Percentiles rank a stretch among this genome's conserved stretches.
phyloP scores from a whole-genome alignment of 1,140 invertebrate species.

The Marisa cornuarietis region DNA sequence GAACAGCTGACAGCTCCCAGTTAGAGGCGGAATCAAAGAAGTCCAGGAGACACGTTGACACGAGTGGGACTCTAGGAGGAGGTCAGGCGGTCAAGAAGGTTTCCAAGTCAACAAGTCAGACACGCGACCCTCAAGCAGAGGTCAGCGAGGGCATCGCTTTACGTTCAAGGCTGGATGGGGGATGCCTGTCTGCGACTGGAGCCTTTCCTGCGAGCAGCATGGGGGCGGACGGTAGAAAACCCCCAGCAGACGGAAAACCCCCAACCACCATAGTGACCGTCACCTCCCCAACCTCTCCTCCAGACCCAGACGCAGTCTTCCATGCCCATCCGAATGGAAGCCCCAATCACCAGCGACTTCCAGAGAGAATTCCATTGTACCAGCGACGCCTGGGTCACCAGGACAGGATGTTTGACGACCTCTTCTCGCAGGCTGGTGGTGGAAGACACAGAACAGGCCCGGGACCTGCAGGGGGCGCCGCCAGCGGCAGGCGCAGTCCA shows the following conservation, averaged over 20 bases:
- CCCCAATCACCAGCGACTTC: too few species aligned
- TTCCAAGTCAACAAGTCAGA: too few species aligned
- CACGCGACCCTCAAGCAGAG: too few species aligned
- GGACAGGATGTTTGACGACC: constrained; percentile 18
- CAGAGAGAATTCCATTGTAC: too few species aligned
- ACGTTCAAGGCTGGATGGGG: constrained; percentile 7
- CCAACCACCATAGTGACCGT: constrained; percentile 21
- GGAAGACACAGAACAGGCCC: too few species aligned
- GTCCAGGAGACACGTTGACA: too few species aligned
- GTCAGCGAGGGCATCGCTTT: background rate
- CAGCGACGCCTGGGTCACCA: too few species aligned
- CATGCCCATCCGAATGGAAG: too few species aligned
- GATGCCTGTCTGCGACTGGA: background rate
- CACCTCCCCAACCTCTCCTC: constrained; percentile 21
- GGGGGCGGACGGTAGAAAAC: constrained; percentile 13
- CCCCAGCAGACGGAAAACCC: background rate
- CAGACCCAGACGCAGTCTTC: background rate
- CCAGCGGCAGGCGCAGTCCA: background rate
- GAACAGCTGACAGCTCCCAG: too few species aligned
- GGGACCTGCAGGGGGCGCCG: background rate
- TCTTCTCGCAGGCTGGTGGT: constrained; percentile 15
- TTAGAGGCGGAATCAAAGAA: too few species aligned
- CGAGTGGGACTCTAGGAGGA: too few species aligned
- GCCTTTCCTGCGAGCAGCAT: background rate
- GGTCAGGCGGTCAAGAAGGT: too few species aligned